Percentiles rank a stretch among this genome's conserved stretches.
Evolutionary conservation across 2,888 invertebrate species (phyloP).

Genomic region (Prosapia bicincta): DNA sequence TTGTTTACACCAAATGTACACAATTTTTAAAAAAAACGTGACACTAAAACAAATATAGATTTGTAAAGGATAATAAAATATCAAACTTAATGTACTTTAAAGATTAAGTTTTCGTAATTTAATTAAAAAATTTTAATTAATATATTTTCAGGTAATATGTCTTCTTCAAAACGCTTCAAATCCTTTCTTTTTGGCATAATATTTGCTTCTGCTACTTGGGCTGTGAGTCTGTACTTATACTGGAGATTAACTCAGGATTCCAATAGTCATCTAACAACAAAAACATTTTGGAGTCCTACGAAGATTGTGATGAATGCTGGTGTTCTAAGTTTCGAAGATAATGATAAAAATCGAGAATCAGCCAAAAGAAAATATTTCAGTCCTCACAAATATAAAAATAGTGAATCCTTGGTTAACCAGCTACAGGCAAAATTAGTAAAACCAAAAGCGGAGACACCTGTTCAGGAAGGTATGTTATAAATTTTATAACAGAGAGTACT

Average conservation of each 20-base stretch:
- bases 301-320: conserved; percentile 33
- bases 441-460: conserved; percentile 24
- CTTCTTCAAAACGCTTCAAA: conserved; percentile 12
- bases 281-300: background rate
- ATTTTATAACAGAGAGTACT: too few relatives aligned
- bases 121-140: too few relatives aligned
- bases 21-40: too few relatives aligned
- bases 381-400: conserved; percentile 44
- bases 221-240: conserved; percentile 67
- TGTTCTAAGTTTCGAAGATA: conserved; percentile 38
- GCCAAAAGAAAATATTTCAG: conserved; percentile 35
- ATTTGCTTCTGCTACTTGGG: conserved; percentile 72
- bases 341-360: conserved; percentile 32
- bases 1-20: too few relatives aligned
- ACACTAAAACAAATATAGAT: too few relatives aligned
- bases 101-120: too few relatives aligned
- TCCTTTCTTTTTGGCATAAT: conserved; percentile 66
- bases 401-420: conserved; percentile 47
- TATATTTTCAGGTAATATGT: too few relatives aligned
- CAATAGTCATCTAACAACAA: conserved; percentile 28
- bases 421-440: conserved; percentile 42
- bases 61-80: too few relatives aligned
- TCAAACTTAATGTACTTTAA: too few relatives aligned
- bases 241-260: conserved; percentile 55
- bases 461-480: background rate